Conservation (phyloP, 2,113 vertebrate genomes). For the Nycticryphes semicollaris region DNA sequence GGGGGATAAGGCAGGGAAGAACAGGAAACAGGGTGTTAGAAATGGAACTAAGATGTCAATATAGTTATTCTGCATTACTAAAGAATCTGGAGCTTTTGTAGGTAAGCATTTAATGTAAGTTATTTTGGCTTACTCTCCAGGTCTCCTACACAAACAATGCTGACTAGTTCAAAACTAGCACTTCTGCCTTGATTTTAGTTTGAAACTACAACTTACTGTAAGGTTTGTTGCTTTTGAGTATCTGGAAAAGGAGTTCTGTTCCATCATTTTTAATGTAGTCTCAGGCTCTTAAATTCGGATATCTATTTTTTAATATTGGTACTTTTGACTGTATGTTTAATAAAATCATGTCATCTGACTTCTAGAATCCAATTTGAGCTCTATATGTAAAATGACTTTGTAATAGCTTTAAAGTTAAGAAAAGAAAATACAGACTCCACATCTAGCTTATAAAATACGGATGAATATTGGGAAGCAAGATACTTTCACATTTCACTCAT, state of each 20-base stretch:
- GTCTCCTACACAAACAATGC: background rate
- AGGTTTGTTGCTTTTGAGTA: background rate
- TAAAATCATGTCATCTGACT: background rate
- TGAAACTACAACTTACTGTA: background rate
- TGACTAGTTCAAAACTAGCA: background rate
- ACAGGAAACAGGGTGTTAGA: background rate
- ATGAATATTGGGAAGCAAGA: background rate
- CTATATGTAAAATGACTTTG: background rate
- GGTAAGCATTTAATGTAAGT: background rate
- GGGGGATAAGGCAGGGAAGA: background rate
- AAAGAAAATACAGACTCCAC: background rate
- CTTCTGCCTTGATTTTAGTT: background rate
- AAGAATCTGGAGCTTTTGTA: background rate
- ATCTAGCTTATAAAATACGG: background rate
- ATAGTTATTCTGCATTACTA: background rate
- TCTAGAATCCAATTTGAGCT: background rate
- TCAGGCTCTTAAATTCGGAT: background rate
- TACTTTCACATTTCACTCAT: rapidly evolving
- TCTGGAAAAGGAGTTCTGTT: background rate
- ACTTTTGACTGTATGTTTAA: background rate
- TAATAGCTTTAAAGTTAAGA: background rate
- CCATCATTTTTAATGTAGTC: background rate
- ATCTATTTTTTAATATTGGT: background rate
- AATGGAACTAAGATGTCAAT: background rate
- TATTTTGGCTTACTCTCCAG: background rate